Evolutionary conservation across 2,113 vertebrate species (phyloP).

Genomic region (Coptodon rendalli): DNA sequence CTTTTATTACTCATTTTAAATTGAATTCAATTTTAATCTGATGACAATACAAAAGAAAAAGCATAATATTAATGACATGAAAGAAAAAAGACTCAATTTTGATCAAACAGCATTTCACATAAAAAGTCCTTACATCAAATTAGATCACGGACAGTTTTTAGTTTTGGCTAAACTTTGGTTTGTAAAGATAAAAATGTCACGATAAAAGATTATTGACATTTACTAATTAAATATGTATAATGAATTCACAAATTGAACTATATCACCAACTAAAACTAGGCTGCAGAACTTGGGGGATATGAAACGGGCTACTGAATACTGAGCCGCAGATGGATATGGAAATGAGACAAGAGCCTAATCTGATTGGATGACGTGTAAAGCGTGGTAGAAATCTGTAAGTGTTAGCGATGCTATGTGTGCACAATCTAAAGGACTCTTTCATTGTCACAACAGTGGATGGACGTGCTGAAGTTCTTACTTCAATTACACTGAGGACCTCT

Average conservation of each 20-base stretch:
- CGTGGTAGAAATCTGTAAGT: background rate
- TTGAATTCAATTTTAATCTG: background rate
- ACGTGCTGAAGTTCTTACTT: background rate
- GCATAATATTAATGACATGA: background rate
- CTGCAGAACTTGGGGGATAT: background rate
- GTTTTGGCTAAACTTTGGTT: background rate
- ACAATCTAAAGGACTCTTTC: background rate
- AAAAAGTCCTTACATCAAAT: background rate
- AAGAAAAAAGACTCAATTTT: background rate
- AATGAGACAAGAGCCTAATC: background rate
- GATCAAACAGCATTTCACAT: background rate
- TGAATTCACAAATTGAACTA: background rate
- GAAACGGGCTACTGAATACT: background rate
- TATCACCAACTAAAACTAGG: background rate
- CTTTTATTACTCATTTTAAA: background rate
- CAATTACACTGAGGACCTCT: background rate
- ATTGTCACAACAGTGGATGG: background rate
- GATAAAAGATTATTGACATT: background rate
- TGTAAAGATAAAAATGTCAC: background rate
- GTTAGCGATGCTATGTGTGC: background rate
- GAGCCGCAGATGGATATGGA: background rate
- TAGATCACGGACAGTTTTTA: fast-evolving
- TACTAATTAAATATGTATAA: background rate
- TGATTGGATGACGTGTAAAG: background rate
- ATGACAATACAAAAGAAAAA: background rate